phyloP scores from a whole-genome alignment of 2,797 vertebrate species.

The Merluccius polli region DNA sequence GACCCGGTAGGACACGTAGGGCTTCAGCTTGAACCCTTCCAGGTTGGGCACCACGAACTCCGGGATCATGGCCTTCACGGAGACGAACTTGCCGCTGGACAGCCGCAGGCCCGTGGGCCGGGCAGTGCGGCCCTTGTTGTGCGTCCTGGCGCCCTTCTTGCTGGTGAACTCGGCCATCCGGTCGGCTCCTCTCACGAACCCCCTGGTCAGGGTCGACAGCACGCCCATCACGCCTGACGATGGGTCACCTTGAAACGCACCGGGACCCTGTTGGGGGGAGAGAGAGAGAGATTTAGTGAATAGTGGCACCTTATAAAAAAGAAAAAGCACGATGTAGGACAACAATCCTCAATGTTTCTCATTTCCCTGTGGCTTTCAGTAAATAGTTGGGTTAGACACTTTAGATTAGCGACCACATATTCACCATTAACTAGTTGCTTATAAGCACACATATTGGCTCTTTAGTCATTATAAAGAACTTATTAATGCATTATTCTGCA shows the following conservation, averaged over 20 bases:
- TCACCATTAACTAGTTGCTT: no score
- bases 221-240: constrained; percentile 76
- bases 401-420: no score
- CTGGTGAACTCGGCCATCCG: constrained; percentile 86
- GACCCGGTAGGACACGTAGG: constrained; percentile 90
- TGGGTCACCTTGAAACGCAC: not conserved
- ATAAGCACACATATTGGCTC: no score
- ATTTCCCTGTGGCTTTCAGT: no score
- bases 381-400: no score
- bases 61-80: constrained; percentile 80
- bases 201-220: constrained; percentile 74
- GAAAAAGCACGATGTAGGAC: no score
- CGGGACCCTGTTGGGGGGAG: constrained; percentile 1
- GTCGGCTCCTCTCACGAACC: constrained; percentile 84
- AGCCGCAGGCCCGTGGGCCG: constrained; percentile 69
- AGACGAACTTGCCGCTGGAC: constrained; percentile 73
- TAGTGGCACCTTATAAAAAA: not conserved
- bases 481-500: no score
- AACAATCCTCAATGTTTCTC: no score
- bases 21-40: constrained; percentile 82
- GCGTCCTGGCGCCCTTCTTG: constrained; percentile 83
- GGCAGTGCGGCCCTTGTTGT: constrained; percentile 80
- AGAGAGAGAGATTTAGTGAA: no score
- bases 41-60: constrained; percentile 85
- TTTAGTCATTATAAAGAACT: no score